Conservation (phyloP, 1,140 invertebrate species). For the Trichoplusia ni region DNA sequence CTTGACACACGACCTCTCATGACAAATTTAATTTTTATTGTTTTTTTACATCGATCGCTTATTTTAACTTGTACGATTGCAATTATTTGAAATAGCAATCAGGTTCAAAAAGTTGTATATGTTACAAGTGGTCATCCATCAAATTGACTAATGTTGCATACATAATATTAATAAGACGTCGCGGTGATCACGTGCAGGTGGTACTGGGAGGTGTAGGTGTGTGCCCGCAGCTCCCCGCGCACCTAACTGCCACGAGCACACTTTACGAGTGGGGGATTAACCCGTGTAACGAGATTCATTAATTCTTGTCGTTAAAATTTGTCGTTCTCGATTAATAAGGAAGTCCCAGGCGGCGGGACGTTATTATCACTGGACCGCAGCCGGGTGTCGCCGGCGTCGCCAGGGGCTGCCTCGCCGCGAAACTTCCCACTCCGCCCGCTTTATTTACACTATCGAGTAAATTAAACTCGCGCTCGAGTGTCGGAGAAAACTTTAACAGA, state of each 20-base stretch:
- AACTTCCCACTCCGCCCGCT: slow-evolving; percentile 78
- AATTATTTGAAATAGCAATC: not conserved
- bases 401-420: slow-evolving; percentile 64
- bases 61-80: not conserved
- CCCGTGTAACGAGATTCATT: slow-evolving; percentile 83
- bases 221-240: slow-evolving; percentile 53
- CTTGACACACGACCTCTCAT: slow-evolving; percentile 32
- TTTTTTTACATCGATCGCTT: slow-evolving; percentile 12
- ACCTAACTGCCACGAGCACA: slow-evolving; percentile 72
- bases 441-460: slow-evolving; percentile 83
- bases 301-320: slow-evolving; percentile 84
- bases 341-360: slow-evolving; percentile 70
- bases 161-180: not conserved
- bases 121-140: no score
- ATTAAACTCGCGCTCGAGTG: slow-evolving; percentile 82
- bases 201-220: slow-evolving; percentile 31
- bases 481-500: slow-evolving; percentile 79
- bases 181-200: not conserved
- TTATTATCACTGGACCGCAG: slow-evolving; percentile 79
- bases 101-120: no score
- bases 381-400: slow-evolving; percentile 50
- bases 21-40: slow-evolving; percentile 35
- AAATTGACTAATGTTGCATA: no score
- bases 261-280: slow-evolving; percentile 82
- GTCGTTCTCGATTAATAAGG: slow-evolving; percentile 83